These are phyloP conservation scores for Lepidurus packardi DNA, from an alignment of 1,140 invertebrate species.

Conservation along the genomic window DNA sequence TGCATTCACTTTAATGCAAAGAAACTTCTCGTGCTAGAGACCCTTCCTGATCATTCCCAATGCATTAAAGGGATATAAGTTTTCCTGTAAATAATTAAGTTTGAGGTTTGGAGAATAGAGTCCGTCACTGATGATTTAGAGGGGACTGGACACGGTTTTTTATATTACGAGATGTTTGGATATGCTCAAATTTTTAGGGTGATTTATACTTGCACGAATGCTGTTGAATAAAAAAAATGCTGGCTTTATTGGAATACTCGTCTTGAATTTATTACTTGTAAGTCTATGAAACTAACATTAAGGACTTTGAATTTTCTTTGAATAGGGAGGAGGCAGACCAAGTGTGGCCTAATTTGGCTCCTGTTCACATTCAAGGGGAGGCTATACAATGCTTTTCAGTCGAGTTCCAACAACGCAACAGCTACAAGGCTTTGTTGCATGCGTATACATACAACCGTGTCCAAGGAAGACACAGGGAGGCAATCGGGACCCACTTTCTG, in stretches of 20 bases:
- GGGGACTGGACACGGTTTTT: background rate
- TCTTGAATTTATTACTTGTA: background rate
- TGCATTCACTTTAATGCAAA: no score
- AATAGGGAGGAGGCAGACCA: background rate
- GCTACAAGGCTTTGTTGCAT: background rate
- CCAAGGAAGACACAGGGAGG: background rate
- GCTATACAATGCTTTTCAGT: background rate
- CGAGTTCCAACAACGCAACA: background rate
- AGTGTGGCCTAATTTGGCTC: constrained; percentile 1
- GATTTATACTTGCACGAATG: background rate
- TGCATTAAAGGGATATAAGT: no score
- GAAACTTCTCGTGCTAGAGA: no score
- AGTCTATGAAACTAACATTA: background rate
- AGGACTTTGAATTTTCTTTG: background rate
- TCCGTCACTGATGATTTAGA: no score
- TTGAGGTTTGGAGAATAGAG: no score
- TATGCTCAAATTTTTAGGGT: constrained; percentile 16
- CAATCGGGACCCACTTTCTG: background rate
- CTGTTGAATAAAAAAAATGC: constrained; percentile 10
- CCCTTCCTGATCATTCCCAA: no score
- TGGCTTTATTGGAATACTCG: background rate
- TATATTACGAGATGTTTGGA: background rate
- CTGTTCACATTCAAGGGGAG: background rate
- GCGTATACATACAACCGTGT: background rate
- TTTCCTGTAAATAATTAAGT: no score